phyloP scores from a whole-genome alignment of 2,797 vertebrate genomes.

The Myotis myotis region DNA sequence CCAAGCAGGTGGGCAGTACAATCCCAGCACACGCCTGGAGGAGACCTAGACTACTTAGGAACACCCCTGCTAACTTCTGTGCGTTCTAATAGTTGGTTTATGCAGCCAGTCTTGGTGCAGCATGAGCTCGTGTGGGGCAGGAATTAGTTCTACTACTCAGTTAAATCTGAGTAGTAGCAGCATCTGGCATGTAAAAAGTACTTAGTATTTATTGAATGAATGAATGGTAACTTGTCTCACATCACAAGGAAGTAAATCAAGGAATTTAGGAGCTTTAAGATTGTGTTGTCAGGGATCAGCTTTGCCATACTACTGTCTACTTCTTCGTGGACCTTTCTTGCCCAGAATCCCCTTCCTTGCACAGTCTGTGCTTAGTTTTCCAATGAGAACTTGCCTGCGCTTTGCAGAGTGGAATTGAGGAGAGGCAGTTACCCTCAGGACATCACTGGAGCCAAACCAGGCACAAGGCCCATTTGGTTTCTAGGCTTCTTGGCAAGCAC shows the following conservation, averaged over 20 bases:
- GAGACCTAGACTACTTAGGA: background rate
- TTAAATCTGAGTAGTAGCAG: background rate
- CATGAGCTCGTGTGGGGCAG: background rate
- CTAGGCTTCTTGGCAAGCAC: background rate
- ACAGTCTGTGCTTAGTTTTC: background rate
- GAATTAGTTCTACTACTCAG: background rate
- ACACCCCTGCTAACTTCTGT: background rate
- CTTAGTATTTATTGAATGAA: background rate
- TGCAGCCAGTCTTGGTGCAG: background rate
- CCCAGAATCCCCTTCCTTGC: background rate
- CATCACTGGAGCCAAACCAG: no score
- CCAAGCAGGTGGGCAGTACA: background rate
- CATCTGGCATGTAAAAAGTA: background rate
- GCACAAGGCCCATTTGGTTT: background rate
- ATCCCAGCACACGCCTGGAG: background rate
- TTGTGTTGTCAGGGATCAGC: background rate
- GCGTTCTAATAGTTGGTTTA: fast-evolving
- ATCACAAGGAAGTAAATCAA: background rate
- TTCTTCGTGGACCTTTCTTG: background rate
- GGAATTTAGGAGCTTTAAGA: background rate
- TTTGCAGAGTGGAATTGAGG: background rate
- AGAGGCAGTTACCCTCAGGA: background rate
- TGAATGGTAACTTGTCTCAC: background rate
- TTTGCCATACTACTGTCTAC: background rate
- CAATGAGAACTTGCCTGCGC: no score